Evolutionary conservation across 2,113 vertebrate species (phyloP).

Genomic region (Oryzias javanicus): DNA sequence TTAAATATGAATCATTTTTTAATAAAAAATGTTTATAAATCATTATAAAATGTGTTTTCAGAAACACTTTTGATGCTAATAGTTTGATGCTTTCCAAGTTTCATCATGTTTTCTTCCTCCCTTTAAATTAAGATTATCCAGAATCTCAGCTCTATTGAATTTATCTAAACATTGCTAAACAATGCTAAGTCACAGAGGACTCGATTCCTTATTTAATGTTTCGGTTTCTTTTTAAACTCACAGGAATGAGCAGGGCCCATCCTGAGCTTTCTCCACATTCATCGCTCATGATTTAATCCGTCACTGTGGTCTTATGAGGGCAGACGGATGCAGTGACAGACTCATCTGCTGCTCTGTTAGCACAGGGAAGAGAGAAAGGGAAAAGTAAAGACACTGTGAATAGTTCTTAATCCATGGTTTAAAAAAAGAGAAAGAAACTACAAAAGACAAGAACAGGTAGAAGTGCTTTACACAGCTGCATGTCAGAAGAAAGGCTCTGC

Average conservation of each 20-base stretch:
- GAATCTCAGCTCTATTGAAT: constrained; percentile 2
- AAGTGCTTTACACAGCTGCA: constrained; percentile 35
- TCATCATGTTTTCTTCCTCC: neutral
- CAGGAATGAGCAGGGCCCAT: constrained; percentile 10
- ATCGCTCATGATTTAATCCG: constrained; percentile 35
- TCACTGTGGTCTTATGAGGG: constrained; percentile 19
- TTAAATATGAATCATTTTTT: too few relatives aligned
- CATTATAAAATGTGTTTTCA: neutral
- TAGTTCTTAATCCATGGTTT: neutral
- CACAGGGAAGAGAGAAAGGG: constrained; percentile 25
- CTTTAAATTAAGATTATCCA: neutral
- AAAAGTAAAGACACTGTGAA: constrained; percentile 21
- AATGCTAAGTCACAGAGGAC: neutral
- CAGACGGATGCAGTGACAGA: constrained; percentile 21
- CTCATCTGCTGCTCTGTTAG: constrained; percentile 29
- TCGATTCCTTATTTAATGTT: constrained; percentile 1
- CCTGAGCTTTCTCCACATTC: constrained; percentile 17
- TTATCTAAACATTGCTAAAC: neutral
- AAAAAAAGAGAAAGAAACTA: constrained; percentile 26
- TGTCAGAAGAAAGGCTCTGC: constrained; percentile 52
- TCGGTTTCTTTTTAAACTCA: neutral
- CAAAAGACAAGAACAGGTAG: constrained; percentile 35
- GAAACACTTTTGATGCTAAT: too few relatives aligned
- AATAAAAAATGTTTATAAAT: neutral
- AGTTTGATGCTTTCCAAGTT: neutral